phyloP scores from a whole-genome alignment of 2,888 invertebrate species.

The Apodemia mormo region DNA sequence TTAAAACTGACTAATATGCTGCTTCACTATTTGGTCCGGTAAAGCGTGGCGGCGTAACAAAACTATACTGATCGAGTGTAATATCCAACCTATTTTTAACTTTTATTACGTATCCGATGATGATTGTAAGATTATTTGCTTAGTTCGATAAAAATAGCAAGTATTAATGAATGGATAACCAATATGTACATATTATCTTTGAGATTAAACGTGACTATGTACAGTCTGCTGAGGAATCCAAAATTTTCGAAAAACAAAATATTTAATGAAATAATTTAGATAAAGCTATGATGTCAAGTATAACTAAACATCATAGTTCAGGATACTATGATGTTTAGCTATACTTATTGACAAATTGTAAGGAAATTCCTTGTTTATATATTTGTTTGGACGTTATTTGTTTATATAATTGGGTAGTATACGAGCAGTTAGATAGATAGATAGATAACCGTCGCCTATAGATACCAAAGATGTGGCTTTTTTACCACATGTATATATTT shows the following conservation, averaged over 20 bases:
- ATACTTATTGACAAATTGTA: no score
- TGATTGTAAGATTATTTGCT: not conserved
- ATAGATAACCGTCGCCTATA: no score
- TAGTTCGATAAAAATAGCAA: slow-evolving; percentile 4
- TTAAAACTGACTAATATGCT: not conserved
- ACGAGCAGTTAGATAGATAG: no score
- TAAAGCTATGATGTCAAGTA: no score
- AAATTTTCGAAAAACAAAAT: not conserved
- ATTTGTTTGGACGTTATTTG: no score
- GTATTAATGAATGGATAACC: slow-evolving; percentile 9
- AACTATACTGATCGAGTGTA: not conserved
- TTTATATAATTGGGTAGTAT: no score
- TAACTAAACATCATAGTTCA: no score
- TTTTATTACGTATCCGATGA: not conserved
- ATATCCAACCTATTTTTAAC: slow-evolving; percentile 1
- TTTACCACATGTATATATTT: no score
- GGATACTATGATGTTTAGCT: no score
- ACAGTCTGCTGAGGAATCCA: not conserved
- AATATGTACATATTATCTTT: slow-evolving; percentile 6
- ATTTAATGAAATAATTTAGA: no score
- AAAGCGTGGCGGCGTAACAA: not conserved
- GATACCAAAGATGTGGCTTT: no score
- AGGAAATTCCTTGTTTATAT: no score
- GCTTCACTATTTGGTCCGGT: not conserved
- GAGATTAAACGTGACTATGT: not conserved